Evolutionary conservation across 1,140 invertebrate genomes (phyloP).

Genomic region (Hylaeus volcanicus): DNA sequence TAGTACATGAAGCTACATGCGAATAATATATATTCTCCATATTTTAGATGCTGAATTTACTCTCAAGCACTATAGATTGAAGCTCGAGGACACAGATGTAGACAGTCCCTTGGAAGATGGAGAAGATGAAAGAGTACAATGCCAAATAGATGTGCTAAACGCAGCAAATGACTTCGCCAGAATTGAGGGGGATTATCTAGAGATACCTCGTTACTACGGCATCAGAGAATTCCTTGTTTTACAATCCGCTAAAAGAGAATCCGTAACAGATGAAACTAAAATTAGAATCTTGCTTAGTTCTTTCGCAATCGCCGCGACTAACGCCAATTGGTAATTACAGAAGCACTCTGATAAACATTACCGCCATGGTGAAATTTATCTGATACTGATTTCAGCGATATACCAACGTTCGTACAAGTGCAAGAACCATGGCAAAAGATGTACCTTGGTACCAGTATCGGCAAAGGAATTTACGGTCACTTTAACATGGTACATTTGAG

Average conservation of each 20-base stretch:
- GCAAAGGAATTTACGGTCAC: constrained; percentile 86
- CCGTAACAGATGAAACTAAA: constrained; percentile 88
- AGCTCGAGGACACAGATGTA: constrained; percentile 66
- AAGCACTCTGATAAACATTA: neutral
- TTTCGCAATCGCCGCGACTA: constrained; percentile 90
- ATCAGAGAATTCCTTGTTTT: constrained; percentile 92
- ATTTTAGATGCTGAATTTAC: constrained; percentile 84
- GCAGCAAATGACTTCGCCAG: constrained; percentile 84
- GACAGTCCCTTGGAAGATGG: constrained; percentile 67
- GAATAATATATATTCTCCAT: constrained; percentile 43
- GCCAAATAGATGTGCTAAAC: constrained; percentile 74
- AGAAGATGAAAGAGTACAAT: constrained; percentile 72
- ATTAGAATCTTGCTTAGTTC: constrained; percentile 94
- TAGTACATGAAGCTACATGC: neutral
- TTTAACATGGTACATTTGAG: constrained; percentile 95
- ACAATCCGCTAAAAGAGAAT: constrained; percentile 81
- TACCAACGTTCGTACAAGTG: constrained; percentile 94
- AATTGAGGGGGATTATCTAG: constrained; percentile 81
- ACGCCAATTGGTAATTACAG: constrained; percentile 86
- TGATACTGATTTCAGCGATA: constrained; percentile 81
- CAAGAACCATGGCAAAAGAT: constrained; percentile 90
- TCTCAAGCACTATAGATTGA: constrained; percentile 80
- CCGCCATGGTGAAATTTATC: neutral
- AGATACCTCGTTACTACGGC: constrained; percentile 88
- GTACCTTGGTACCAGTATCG: constrained; percentile 90